Conservation (phyloP, 2,888 invertebrate species). For the Campoletis raptor region DNA sequence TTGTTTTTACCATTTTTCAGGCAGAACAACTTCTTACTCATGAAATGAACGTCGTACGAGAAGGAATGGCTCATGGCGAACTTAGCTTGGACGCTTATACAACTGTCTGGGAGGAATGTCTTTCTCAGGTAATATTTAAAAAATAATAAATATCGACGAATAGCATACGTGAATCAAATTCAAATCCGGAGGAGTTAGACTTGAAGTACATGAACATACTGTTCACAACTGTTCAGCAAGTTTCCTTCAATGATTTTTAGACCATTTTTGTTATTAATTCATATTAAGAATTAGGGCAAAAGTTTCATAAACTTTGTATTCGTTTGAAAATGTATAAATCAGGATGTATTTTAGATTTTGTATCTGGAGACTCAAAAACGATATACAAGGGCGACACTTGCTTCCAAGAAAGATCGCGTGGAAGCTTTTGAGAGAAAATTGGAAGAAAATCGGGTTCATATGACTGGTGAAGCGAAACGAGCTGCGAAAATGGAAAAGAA, state of each 20-base stretch:
- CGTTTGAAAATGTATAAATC: neutral
- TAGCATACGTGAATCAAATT: too few species aligned
- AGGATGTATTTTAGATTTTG: conserved; percentile 87
- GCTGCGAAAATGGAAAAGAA: conserved; percentile 99
- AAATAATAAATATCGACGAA: neutral
- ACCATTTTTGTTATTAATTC: too few species aligned
- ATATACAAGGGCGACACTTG: conserved; percentile 97
- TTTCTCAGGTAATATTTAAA: conserved; percentile 90
- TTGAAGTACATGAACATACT: too few species aligned
- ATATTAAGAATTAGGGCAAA: too few species aligned
- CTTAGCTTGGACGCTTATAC: conserved; percentile 95
- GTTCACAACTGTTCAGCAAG: too few species aligned
- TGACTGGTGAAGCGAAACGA: conserved; percentile 98
- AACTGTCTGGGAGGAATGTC: conserved; percentile 99
- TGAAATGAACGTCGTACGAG: conserved; percentile 96
- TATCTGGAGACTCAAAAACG: conserved; percentile 96
- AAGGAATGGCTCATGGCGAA: conserved; percentile 98
- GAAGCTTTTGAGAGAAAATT: conserved; percentile 97
- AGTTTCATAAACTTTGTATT: too few species aligned
- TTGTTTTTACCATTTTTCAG: conserved; percentile 71
- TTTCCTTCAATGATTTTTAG: too few species aligned
- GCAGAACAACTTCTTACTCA: conserved; percentile 89
- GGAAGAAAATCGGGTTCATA: conserved; percentile 97
- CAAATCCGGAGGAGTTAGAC: too few species aligned
- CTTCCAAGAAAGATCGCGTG: conserved; percentile 97